Base-by-base conservation (phyloP, 1,140 invertebrate species). In the Pseudomyrmex cubaensis region DNA sequence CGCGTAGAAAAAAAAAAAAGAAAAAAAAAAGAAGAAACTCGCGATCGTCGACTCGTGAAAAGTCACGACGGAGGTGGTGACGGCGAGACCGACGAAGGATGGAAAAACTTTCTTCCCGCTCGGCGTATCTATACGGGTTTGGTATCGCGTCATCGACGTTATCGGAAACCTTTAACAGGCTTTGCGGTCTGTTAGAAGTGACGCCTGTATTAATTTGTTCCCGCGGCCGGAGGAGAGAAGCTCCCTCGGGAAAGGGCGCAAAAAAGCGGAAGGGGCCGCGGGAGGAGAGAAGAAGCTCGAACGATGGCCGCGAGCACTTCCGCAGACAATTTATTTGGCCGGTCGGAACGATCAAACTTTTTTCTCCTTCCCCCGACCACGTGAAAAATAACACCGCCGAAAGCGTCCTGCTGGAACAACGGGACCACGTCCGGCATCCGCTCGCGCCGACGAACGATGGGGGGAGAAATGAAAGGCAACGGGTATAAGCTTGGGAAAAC, bases 301-400 rank as follows among this genome's bases (percentile, higher is more conserved):
- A 75, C 75, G 77, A 63, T 84, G 84, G 78, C 78, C 78, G 82
- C 61, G 73, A 67, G 86, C 74, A 83, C 84, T 85, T 87, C 85
- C 83, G 83, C 78, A 75, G 87, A 85, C 83, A 89, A 89, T 90
- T 90, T 90, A 89, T 90, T 89, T 88, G 85, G 61, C 82, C 78
- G 86, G 80, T 89, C 83, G 87, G 85, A 85, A 84, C 85, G 86
- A 90, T 90, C 86, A 87, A 90, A 89, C 88, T 89, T 90, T 90
- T 90, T 85, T 85, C 78, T n/a, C 78, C 89, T 86, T 85, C 78
- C 22, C 78, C 9, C 64, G 59, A 61, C 84, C 78, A 87, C 56
- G 89, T 89, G 85, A 89, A 89, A 90, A 89, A 89, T 89, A 87
- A 88, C 83, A 85, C 61, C 77, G 88, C 64, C 84, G 83, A 90